Conservation (phyloP, 2,888 invertebrate genomes). For the Drosophila mimica region DNA sequence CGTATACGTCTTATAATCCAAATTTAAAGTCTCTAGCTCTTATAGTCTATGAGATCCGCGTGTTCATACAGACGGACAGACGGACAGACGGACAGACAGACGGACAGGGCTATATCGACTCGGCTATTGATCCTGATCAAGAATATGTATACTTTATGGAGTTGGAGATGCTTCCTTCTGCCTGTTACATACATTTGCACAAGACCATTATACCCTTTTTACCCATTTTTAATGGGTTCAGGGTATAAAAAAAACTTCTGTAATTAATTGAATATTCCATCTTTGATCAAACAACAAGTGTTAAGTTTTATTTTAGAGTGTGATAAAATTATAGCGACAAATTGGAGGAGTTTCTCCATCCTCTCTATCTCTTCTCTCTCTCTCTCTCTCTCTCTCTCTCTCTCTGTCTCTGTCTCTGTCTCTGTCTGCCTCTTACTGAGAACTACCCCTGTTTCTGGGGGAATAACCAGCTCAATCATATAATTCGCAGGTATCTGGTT, state of each 20-base stretch:
- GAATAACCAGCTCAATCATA: slow-evolving; percentile 60
- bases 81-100: too few species aligned
- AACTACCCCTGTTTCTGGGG: slow-evolving; percentile 24
- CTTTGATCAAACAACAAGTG: slow-evolving; percentile 27
- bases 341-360: background rate
- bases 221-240: too few species aligned
- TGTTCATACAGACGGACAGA: too few species aligned
- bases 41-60: too few species aligned
- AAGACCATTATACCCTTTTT: too few species aligned
- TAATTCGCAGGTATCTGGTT: slow-evolving; percentile 75
- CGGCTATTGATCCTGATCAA: too few species aligned
- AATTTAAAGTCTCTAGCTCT: too few species aligned
- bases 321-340: slow-evolving; percentile 22
- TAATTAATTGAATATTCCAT: slow-evolving; percentile 13
- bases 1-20: too few species aligned
- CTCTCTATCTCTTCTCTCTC: background rate
- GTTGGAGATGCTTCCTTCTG: too few species aligned
- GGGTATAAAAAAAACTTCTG: background rate
- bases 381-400: background rate
- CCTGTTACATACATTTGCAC: too few species aligned
- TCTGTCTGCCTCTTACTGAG: background rate
- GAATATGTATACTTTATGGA: too few species aligned
- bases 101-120: too few species aligned
- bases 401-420: background rate
- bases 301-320: slow-evolving; percentile 21